Evolutionary conservation across 2,113 vertebrate genomes (phyloP).

Genomic region (Rhodinocichla rosea): DNA sequence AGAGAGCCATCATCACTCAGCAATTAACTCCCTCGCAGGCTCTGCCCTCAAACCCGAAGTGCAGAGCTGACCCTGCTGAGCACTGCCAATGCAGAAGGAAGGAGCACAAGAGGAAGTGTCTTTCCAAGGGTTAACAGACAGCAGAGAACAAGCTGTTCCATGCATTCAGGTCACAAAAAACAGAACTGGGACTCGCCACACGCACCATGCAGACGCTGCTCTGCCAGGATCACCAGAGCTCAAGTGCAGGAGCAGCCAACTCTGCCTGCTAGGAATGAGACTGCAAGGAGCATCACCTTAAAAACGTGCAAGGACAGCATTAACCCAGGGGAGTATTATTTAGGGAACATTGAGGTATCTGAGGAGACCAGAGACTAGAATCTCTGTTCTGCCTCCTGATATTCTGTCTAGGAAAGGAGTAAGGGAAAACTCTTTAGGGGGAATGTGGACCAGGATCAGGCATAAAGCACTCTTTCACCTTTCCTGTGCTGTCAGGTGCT

Average conservation of each 20-base stretch:
- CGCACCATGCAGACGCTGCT: neutral
- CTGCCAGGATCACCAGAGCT: neutral
- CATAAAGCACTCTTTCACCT: neutral
- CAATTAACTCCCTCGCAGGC: neutral
- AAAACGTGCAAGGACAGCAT: neutral
- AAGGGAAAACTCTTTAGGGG: neutral
- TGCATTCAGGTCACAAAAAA: slow-evolving; percentile 22
- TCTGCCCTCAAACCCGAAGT: neutral
- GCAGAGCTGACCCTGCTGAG: neutral
- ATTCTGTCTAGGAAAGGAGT: neutral
- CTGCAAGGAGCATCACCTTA: neutral
- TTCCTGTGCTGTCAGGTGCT: neutral
- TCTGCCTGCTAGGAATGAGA: neutral
- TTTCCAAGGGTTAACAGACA: slow-evolving; percentile 38
- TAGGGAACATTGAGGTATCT: neutral
- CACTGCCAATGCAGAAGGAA: neutral
- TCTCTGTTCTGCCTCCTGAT: neutral
- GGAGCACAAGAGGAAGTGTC: neutral
- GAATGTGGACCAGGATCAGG: neutral
- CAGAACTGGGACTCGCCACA: neutral
- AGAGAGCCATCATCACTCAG: slow-evolving; percentile 25
- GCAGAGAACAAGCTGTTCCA: slow-evolving; percentile 36
- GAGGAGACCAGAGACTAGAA: neutral
- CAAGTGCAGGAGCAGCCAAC: neutral
- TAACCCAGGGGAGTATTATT: neutral